Evolutionary conservation across 1,140 invertebrate genomes (phyloP).

Genomic region (Drosophila bocqueti): DNA sequence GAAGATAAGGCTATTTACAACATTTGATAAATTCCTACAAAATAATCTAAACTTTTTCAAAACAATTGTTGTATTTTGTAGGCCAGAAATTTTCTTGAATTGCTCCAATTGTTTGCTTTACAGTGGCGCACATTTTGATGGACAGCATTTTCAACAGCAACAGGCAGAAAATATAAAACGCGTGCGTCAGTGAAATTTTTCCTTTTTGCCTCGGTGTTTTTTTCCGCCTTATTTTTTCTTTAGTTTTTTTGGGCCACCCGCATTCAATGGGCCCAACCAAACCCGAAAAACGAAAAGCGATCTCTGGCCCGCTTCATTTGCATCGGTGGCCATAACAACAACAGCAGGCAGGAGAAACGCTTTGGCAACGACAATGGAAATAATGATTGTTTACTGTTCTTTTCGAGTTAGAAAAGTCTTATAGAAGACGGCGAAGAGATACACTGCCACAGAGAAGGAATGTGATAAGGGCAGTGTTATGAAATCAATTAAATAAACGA

Average conservation of each 20-base stretch:
- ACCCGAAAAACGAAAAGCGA: conserved; percentile 24
- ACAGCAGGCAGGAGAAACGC: conserved; percentile 32
- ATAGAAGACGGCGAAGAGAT: not conserved
- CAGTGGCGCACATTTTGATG: conserved; percentile 48
- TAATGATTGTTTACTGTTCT: conserved; percentile 45
- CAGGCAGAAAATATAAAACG: conserved; percentile 36
- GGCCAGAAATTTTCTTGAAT: not conserved
- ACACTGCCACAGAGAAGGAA: not conserved
- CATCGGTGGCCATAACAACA: conserved; percentile 26
- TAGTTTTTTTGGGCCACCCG: conserved; percentile 58
- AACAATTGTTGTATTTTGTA: not conserved
- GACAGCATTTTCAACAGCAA: conserved; percentile 12
- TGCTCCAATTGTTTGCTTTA: not conserved
- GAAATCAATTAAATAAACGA: too few species aligned
- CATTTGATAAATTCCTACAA: too few species aligned
- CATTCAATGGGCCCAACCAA: conserved; percentile 34
- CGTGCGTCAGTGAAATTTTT: conserved; percentile 77
- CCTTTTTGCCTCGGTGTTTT: conserved; percentile 22
- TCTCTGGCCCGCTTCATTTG: conserved; percentile 38
- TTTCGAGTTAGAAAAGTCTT: conserved; percentile 15
- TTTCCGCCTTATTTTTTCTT: conserved; percentile 21
- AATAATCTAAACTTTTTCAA: not conserved
- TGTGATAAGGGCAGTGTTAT: too few species aligned
- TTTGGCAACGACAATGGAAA: conserved; percentile 36
- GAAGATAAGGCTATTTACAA: not conserved